Evolutionary conservation across 2,113 vertebrate genomes (phyloP), one percentile per base, ranked within the genome.

Genomic region (Caracal caracal): DNA sequence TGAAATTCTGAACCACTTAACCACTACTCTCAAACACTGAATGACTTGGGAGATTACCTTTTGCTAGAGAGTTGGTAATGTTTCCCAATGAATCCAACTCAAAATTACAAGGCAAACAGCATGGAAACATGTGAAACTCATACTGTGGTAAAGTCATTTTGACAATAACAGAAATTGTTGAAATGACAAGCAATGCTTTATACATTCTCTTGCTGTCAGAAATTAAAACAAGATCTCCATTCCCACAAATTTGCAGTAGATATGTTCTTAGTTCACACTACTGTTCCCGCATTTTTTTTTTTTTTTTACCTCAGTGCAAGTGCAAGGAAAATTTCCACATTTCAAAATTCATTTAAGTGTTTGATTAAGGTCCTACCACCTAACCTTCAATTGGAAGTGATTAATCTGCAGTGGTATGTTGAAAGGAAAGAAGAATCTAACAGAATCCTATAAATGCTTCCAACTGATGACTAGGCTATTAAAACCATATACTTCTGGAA

Each of bases 311-410:
- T 76, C n/a, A 92, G 40, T 70, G 6, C 6, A 93, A 90, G 4
- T 37, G 26, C 24, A 78, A 90, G 93, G 71, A 49, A 76, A 89
- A 63, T 30, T 63, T 75, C 37, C 17, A 81, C 24, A 70, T 53
- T 93, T 94, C 35, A 96, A 92, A 94, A 90, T 47, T 90, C 12
- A 94, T 47, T 81, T 33, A 85, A 85, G 24, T 71, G 9, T 73
- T 13, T 73, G 86, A 90, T 0, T 93, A 51, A 83, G 85, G 61
- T 59, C 26, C 61, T 90, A 86, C 6, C 24, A 95, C 37, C 63
- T 79, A 80, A 88, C 28, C 65, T 65, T 83, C 63, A 43, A 90
- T 24, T 73, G 26, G 11, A 94, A 95, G 19, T 81, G 16, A 83
- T 35, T 75, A 37, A 76, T 79, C 17, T 66, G 4, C 65, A 93